Evolutionary conservation across 2,888 invertebrate species (phyloP).

Genomic region (Harmothoe impar): DNA sequence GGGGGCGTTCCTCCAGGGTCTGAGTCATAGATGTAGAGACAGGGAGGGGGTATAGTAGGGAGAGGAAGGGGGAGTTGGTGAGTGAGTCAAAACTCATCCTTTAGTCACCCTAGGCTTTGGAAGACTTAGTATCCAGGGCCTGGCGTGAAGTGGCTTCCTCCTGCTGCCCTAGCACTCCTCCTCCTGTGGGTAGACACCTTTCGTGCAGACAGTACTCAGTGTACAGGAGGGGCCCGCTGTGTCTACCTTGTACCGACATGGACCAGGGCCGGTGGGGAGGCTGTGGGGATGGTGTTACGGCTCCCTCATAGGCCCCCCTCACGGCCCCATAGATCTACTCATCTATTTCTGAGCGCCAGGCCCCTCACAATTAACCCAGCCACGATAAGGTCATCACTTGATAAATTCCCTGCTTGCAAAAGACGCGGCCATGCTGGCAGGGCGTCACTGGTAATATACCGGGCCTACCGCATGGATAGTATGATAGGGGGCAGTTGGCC

Average conservation of each 20-base stretch:
- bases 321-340: slow-evolving; percentile 35
- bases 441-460: slow-evolving; percentile 29
- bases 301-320: background rate
- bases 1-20: slow-evolving; percentile 1
- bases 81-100: background rate
- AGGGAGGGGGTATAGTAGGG: background rate
- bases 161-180: background rate
- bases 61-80: background rate
- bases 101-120: background rate
- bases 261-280: background rate
- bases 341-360: slow-evolving; percentile 28
- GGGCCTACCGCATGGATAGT: background rate
- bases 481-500: background rate
- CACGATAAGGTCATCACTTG: slow-evolving; percentile 57
- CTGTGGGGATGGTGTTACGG: background rate
- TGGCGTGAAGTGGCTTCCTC: background rate
- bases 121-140: background rate
- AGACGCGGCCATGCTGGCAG: slow-evolving; percentile 21
- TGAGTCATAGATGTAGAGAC: background rate
- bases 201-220: background rate
- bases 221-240: background rate
- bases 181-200: too few relatives aligned
- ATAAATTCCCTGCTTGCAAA: slow-evolving; percentile 44
- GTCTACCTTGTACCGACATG: background rate
- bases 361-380: slow-evolving; percentile 54